Base-by-base conservation (phyloP, 2,113 vertebrate species). In the Desmodus rotundus region DNA sequence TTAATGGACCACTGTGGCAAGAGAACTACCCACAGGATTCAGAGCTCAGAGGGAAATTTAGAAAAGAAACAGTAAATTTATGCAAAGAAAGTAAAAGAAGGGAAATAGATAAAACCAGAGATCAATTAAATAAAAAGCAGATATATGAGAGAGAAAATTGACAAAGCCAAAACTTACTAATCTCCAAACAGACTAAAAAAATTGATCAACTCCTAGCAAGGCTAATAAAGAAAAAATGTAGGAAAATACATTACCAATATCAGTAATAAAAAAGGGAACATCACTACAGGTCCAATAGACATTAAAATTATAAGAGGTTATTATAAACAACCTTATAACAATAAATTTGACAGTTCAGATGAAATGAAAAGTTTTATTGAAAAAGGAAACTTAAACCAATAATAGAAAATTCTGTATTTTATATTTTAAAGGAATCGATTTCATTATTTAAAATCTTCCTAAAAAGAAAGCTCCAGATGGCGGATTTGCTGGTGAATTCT, bases 391-490 rank as follows among this genome's bases (percentile, higher is more conserved):
- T 78, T 89, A 96, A 88, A 87, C 89, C 24, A 82, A 95, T 50
- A 92, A 97, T 41, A 95, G 45, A 86, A 92, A 83, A 82, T 54
- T 81, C 61, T 67, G 28, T 82, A 78, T 83, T 72, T 84, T 70
- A 65, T 89, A 78, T 91, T 92, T 93, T 96, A 97, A 92, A 84
- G 50, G 14, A 96, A 84, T 68, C 80, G 41, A 95, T 95, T 93
- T 95, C 47, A 95, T 93, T 94, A 94, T 94, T 86, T 85, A 93
- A 94, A 97, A 94, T 14, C 92, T 94, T 88, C 84, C 87, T 86
- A 94, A 96, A 95, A 94, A 96, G 83, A 96, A 96, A 93, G 93
- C 80, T 95, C 96, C 95, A 97, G 95, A 95, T 97, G 92, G 96
- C 73, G n/a, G n/a, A n/a, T 94, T 97, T 80, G 56, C 89, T 96